These are phyloP conservation scores for Palythoa grandis DNA, from an alignment of 92 coral and sea anemone species.

Conservation along the genomic window DNA sequence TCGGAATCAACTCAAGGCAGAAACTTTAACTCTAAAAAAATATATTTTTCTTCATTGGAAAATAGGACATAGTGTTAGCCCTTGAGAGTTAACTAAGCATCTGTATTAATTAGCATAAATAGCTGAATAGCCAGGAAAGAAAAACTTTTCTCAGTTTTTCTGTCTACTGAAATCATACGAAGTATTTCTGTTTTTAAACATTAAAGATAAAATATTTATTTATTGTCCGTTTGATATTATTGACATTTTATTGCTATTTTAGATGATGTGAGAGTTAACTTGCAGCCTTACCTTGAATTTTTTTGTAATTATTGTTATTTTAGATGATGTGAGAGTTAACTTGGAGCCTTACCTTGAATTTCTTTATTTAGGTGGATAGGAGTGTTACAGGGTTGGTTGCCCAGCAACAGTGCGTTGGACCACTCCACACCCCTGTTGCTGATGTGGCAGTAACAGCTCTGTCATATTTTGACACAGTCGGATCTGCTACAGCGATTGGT, in stretches of 20 bases:
- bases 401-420: conserved; percentile 99
- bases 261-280: background rate
- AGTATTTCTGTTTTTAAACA: too few relatives aligned
- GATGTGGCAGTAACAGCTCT: conserved; percentile 95
- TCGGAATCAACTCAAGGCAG: too few relatives aligned
- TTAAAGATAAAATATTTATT: too few relatives aligned
- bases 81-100: background rate
- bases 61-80: too few relatives aligned
- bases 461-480: conserved; percentile 78
- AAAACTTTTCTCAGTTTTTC: too few relatives aligned
- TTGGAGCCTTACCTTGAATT: background rate
- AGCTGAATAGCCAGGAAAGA: too few relatives aligned
- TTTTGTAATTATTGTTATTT: too few relatives aligned
- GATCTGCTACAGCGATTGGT: conserved; percentile 97
- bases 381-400: conserved; percentile 99
- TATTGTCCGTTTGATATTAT: background rate
- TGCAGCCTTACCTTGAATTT: background rate
- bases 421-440: conserved; percentile 94
- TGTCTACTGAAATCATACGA: too few relatives aligned
- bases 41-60: too few relatives aligned
- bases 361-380: conserved; percentile 78
- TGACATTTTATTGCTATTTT: background rate
- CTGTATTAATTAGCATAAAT: background rate
- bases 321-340: background rate
- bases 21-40: too few relatives aligned